Conservation (phyloP, 1,140 invertebrate genomes). For the Caenorhabditis tropicalis region DNA sequence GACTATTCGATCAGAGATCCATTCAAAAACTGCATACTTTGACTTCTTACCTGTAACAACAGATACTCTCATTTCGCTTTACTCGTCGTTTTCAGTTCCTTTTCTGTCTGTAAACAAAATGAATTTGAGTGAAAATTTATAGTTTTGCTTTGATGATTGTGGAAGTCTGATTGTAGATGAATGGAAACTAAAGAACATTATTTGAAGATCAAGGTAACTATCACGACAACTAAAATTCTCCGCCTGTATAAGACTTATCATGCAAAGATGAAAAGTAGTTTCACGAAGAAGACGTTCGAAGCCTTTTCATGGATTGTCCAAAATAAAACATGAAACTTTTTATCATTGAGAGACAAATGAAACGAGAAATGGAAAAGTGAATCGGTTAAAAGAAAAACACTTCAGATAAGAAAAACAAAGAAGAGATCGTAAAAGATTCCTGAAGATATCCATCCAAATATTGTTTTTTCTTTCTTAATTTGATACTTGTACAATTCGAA, state of each 20-base stretch:
- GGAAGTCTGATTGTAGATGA: background rate
- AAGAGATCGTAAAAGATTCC: constrained; percentile 21
- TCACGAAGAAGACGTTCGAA: background rate
- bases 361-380: background rate
- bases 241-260: too few relatives aligned
- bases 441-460: background rate
- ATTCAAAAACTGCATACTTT: background rate
- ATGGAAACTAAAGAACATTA: too few relatives aligned
- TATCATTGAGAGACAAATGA: background rate
- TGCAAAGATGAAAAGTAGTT: too few relatives aligned
- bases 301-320: too few relatives aligned
- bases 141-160: background rate
- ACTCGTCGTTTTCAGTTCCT: constrained; percentile 24
- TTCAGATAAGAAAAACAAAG: background rate
- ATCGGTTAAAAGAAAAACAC: background rate
- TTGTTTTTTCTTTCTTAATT: background rate
- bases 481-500: constrained; percentile 12
- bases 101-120: constrained; percentile 20
- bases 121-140: constrained; percentile 13
- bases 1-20: background rate
- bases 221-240: too few relatives aligned
- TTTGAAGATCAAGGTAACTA: too few relatives aligned
- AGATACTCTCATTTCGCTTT: constrained; percentile 16
- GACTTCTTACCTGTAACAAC: constrained; percentile 30
- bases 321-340: background rate